Conservation (phyloP, 1,140 invertebrate genomes). For the Diabrotica undecimpunctata region DNA sequence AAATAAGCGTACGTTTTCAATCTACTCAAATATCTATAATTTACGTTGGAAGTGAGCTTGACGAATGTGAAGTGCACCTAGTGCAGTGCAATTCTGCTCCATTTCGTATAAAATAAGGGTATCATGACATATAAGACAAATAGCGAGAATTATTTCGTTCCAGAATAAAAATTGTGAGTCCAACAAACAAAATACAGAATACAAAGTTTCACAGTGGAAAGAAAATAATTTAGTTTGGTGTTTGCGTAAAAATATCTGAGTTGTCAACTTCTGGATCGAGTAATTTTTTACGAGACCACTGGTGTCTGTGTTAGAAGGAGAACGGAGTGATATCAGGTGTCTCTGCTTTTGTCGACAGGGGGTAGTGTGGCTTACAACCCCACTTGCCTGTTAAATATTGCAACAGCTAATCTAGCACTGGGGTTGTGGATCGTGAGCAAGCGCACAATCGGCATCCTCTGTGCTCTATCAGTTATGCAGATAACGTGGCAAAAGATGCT, state of each 20-base stretch:
- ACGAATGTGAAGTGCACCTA: neutral
- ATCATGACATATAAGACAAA: neutral
- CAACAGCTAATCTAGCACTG: conserved; percentile 33
- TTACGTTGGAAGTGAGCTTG: neutral
- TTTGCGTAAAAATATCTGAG: conserved; percentile 6
- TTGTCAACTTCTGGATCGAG: conserved; percentile 9
- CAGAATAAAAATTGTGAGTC: neutral
- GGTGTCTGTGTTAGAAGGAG: conserved; percentile 16
- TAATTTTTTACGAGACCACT: conserved; percentile 17
- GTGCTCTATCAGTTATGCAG: conserved; percentile 32
- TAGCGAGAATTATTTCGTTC: neutral
- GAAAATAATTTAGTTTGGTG: conserved; percentile 2
- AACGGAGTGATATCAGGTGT: conserved; percentile 24
- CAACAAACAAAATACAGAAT: neutral
- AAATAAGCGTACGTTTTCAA: neutral
- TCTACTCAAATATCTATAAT: neutral
- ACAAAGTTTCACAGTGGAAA: neutral
- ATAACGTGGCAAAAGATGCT: conserved; percentile 29
- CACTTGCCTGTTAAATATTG: conserved; percentile 31
- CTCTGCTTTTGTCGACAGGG: conserved; percentile 19
- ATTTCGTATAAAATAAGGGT: neutral
- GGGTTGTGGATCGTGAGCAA: conserved; percentile 21
- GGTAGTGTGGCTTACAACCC: conserved; percentile 20
- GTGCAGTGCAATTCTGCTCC: neutral
- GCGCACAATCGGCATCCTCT: conserved; percentile 21